Percentiles rank a stretch among this genome's conserved stretches.
Evolutionary conservation across 2,113 vertebrate species (phyloP).

Genomic region (Aphyosemion australe): DNA sequence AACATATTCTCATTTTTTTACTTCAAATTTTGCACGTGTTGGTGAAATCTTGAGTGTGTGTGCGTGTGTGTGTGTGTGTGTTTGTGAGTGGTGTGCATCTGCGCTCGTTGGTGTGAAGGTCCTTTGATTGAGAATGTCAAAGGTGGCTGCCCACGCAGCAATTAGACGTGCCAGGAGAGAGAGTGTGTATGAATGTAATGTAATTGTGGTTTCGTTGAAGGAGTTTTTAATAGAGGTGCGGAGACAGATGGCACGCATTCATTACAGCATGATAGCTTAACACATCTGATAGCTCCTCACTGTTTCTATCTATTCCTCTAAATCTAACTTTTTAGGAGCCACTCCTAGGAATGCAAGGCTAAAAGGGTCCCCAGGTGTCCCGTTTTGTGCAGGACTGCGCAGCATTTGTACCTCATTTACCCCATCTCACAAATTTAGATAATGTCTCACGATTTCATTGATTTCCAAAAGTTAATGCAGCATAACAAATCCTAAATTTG

Average conservation of each 20-base stretch:
- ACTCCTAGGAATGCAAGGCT: background rate
- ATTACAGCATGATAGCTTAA: slow-evolving; percentile 61
- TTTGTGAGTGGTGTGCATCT: background rate
- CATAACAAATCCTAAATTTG: too few species aligned
- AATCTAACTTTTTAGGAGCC: slow-evolving; percentile 25
- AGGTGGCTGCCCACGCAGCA: slow-evolving; percentile 69
- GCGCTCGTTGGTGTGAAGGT: slow-evolving; percentile 50
- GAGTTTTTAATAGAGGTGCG: slow-evolving; percentile 65
- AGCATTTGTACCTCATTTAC: too few species aligned
- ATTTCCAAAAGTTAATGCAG: too few species aligned
- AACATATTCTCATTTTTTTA: slow-evolving; percentile 17
- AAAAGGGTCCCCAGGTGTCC: too few species aligned
- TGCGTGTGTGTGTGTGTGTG: background rate
- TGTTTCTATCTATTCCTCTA: slow-evolving; percentile 30
- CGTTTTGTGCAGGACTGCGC: too few species aligned
- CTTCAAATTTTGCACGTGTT: slow-evolving; percentile 4
- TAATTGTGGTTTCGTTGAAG: slow-evolving; percentile 47
- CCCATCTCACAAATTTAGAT: too few species aligned
- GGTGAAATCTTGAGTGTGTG: background rate
- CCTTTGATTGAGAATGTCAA: slow-evolving; percentile 66
- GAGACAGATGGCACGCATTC: slow-evolving; percentile 66
- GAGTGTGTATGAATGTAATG: slow-evolving; percentile 42
- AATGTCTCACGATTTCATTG: too few species aligned
- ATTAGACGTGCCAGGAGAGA: slow-evolving; percentile 56
- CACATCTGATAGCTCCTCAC: slow-evolving; percentile 46